Percentiles rank a stretch among this genome's conserved stretches.
Conservation (phyloP, 2,888 invertebrate genomes). For the Heliconius erato region DNA sequence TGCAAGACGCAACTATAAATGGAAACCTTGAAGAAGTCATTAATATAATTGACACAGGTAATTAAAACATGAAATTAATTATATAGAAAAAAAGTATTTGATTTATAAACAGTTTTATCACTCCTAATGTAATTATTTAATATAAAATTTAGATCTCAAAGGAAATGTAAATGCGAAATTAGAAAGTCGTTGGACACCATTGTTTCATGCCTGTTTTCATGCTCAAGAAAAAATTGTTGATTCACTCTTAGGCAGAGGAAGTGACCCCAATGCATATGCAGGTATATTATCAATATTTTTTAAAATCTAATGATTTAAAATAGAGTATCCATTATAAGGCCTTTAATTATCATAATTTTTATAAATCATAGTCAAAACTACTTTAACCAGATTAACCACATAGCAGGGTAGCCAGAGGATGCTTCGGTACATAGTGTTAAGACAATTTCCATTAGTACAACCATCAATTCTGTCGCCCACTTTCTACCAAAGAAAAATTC, state of each 20-base stretch:
- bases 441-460: too few relatives aligned
- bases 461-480: too few relatives aligned
- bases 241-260: conserved; percentile 83
- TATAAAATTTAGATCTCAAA: conserved; percentile 65
- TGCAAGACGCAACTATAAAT: conserved; percentile 78
- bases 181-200: conserved; percentile 86
- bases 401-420: too few relatives aligned
- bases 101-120: conserved; percentile 33
- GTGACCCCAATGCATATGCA: conserved; percentile 84
- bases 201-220: conserved; percentile 87
- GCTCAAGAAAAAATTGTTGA: conserved; percentile 83
- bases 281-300: conserved; percentile 60
- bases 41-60: conserved; percentile 66
- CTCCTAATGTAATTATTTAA: not conserved
- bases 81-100: not conserved
- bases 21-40: conserved; percentile 68
- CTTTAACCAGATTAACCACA: too few relatives aligned
- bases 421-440: too few relatives aligned
- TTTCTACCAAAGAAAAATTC: too few relatives aligned
- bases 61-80: not conserved
- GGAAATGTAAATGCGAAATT: conserved; percentile 73
- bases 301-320: not conserved
- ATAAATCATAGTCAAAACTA: too few relatives aligned
- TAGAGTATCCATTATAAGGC: not conserved
- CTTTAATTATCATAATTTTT: not conserved